phyloP scores from a whole-genome alignment of 2,797 vertebrate species.

The Botia kubotai region DNA sequence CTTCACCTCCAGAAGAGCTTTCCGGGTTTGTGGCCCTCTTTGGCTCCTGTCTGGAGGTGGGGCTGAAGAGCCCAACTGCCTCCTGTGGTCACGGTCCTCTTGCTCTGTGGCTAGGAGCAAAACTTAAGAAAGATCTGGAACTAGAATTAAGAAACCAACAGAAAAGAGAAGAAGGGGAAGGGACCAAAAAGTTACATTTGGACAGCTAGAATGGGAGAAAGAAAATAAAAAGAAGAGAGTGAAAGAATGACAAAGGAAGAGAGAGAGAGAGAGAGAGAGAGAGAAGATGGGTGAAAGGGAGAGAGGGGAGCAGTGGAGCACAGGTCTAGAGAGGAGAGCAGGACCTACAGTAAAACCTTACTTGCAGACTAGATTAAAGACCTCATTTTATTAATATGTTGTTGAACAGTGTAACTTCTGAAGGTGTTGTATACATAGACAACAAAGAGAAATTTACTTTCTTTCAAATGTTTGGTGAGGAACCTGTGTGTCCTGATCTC shows the following conservation, averaged over 20 bases:
- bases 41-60: slow-evolving; percentile 54
- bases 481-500: slow-evolving; percentile 11
- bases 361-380: not conserved
- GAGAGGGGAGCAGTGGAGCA: slow-evolving; percentile 43
- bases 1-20: not conserved
- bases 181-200: slow-evolving; percentile 28
- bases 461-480: slow-evolving; percentile 11
- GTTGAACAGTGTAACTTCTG: not conserved
- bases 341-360: slow-evolving; percentile 42
- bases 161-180: slow-evolving; percentile 44
- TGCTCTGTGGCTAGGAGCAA: slow-evolving; percentile 52
- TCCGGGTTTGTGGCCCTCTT: slow-evolving; percentile 28
- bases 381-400: not conserved
- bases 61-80: slow-evolving; percentile 54
- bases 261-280: not conserved
- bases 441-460: not conserved
- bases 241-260: slow-evolving; percentile 25
- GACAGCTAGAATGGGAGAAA: slow-evolving; percentile 35
- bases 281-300: not conserved
- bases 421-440: slow-evolving; percentile 1
- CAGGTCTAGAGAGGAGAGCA: slow-evolving; percentile 51
- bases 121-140: slow-evolving; percentile 57
- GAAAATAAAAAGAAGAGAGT: not conserved
- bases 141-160: slow-evolving; percentile 61
- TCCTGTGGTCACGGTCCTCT: slow-evolving; percentile 60